Evolutionary conservation across 2,888 invertebrate genomes (phyloP).

Genomic region (Beris morrisii): DNA sequence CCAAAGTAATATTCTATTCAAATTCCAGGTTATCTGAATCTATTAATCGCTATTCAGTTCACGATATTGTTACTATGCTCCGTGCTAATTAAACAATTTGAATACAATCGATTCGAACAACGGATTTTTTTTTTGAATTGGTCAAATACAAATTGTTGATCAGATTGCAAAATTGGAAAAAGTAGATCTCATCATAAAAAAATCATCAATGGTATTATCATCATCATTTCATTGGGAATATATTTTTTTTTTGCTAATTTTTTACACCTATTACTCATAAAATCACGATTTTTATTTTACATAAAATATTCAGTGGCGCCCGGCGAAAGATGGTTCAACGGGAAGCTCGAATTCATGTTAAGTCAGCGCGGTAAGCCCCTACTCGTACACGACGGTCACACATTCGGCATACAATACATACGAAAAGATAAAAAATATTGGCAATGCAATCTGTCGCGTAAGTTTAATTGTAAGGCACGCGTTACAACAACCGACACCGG

Average conservation of each 20-base stretch:
- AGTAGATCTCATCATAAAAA: background rate
- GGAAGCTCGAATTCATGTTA: conserved; percentile 57
- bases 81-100: too few species aligned
- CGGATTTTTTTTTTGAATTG: too few species aligned
- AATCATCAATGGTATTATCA: conserved; percentile 4
- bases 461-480: conserved; percentile 57
- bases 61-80: too few species aligned
- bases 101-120: too few species aligned
- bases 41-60: too few species aligned
- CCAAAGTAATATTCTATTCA: too few species aligned
- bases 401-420: conserved; percentile 57
- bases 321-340: conserved; percentile 57
- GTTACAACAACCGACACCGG: conserved; percentile 55
- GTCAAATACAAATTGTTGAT: too few species aligned
- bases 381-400: conserved; percentile 56
- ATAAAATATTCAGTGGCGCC: conserved; percentile 50
- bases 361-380: conserved; percentile 57
- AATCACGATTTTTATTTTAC: background rate
- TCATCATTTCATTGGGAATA: conserved; percentile 13
- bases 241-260: background rate
- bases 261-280: background rate
- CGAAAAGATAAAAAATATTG: conserved; percentile 58
- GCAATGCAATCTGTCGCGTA: conserved; percentile 57
- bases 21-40: too few species aligned
- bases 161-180: conserved; percentile 10